Percentiles rank a stretch among this genome's conserved stretches.
These are phyloP conservation scores for Rafetus swinhoei DNA, from an alignment of 2,113 vertebrate genomes.

Conservation along the genomic window DNA sequence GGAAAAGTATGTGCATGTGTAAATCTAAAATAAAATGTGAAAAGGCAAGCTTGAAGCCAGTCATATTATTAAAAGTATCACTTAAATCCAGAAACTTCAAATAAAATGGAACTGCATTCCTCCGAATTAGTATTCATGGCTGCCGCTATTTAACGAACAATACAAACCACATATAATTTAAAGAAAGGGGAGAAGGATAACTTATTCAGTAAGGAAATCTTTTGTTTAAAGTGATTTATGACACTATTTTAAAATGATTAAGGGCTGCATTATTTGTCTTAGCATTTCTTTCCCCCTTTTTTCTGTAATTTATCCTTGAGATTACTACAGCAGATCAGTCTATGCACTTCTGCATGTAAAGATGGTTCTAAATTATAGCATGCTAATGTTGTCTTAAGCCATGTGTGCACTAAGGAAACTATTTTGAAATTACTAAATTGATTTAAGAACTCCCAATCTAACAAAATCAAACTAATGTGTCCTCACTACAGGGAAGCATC, in stretches of 20 bases:
- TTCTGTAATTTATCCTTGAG: not conserved
- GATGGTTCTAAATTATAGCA: not conserved
- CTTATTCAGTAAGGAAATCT: not conserved
- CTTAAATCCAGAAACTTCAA: not conserved
- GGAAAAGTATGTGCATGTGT: not conserved
- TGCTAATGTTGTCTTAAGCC: not conserved
- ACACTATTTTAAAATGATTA: not conserved
- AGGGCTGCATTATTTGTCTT: not conserved
- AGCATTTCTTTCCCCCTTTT: not conserved
- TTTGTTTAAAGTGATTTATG: not conserved
- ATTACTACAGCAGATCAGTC: not conserved
- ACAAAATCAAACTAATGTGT: too few species aligned
- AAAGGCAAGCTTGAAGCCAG: not conserved
- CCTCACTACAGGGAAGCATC: too few species aligned
- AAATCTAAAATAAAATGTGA: constrained; percentile 41
- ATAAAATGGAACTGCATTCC: not conserved
- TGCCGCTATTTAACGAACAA: not conserved
- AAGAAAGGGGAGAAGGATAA: not conserved
- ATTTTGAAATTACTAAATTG: too few species aligned
- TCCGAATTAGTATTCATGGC: not conserved
- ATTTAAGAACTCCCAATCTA: too few species aligned
- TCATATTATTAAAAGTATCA: not conserved
- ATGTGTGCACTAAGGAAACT: too few species aligned
- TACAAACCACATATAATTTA: not conserved
- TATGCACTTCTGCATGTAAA: not conserved